Conservation (phyloP, 2,113 vertebrate genomes). For the Cyprinus carpio region DNA sequence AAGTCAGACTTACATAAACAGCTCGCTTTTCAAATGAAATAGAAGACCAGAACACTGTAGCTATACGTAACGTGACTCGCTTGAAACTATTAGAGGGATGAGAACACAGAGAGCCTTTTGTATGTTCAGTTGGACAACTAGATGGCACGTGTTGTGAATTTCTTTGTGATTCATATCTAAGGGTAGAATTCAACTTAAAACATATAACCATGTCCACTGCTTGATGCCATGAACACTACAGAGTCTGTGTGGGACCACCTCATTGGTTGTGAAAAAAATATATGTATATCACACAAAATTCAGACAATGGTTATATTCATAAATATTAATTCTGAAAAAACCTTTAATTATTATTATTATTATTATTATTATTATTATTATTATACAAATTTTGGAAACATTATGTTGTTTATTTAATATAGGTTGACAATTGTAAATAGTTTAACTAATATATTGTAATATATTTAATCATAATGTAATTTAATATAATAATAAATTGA, state of each 20-base stretch:
- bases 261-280: neutral
- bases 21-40: neutral
- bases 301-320: neutral
- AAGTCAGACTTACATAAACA: neutral
- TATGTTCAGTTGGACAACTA: conserved; percentile 56
- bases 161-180: neutral
- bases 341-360: no score
- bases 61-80: neutral
- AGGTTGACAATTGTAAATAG: no score
- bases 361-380: no score
- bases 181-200: neutral
- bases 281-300: neutral
- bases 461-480: no score
- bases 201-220: neutral
- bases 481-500: no score
- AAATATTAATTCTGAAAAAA: neutral
- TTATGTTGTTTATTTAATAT: no score
- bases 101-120: conserved; percentile 1
- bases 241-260: no score
- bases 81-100: no score
- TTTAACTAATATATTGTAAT: no score
- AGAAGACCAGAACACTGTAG: neutral
- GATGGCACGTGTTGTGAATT: conserved; percentile 55
- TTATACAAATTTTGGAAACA: no score
- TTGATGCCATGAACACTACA: neutral